Evolutionary conservation across 2,888 invertebrate genomes (phyloP).

Genomic region (Sisyra nigra): DNA sequence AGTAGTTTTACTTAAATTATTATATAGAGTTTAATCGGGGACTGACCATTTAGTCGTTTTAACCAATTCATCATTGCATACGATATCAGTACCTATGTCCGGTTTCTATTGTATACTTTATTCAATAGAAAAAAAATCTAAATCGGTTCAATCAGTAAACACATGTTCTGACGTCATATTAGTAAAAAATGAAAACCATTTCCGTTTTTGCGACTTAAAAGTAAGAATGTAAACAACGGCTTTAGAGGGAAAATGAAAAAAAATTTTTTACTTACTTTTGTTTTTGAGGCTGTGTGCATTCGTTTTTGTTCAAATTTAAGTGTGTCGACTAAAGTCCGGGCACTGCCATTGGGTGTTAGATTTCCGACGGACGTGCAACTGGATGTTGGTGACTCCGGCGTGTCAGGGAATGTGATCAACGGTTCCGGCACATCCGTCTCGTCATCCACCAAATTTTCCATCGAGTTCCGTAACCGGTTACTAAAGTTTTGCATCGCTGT

Average conservation of each 20-base stretch:
- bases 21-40: no score
- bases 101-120: no score
- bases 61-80: no score
- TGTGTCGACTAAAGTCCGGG: constrained; percentile 34
- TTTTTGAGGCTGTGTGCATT: constrained; percentile 59
- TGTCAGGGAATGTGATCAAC: constrained; percentile 64
- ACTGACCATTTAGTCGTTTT: no score
- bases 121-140: no score
- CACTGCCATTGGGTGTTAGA: constrained; percentile 23
- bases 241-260: background rate
- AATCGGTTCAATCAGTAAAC: no score
- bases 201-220: no score
- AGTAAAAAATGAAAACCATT: no score
- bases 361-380: constrained; percentile 23
- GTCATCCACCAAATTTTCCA: constrained; percentile 65
- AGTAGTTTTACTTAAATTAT: no score
- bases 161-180: no score
- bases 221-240: no score
- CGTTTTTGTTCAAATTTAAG: constrained; percentile 74
- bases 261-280: constrained; percentile 34
- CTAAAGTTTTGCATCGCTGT: constrained; percentile 9
- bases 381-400: constrained; percentile 51
- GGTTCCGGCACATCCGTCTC: constrained; percentile 42
- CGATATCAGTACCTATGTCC: no score
- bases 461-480: constrained; percentile 41